Conservation (phyloP, 1,140 invertebrate genomes). For the Drosophila dunni region DNA sequence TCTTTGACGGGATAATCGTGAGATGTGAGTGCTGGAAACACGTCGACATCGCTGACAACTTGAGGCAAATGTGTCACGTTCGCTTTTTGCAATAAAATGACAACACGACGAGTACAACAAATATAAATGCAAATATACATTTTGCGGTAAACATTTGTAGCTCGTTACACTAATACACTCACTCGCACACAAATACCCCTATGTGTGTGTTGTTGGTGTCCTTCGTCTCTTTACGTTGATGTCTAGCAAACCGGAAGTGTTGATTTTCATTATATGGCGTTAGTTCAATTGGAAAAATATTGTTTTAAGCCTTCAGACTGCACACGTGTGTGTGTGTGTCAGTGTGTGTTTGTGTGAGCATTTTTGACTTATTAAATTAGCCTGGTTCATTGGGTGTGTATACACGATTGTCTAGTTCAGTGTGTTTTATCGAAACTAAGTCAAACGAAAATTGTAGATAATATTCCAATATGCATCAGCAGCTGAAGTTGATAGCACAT, state of each 20-base stretch:
- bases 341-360: constrained; percentile 9
- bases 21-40: background rate
- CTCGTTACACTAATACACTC: constrained; percentile 59
- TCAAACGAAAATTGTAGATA: constrained; percentile 71
- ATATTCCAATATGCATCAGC: constrained; percentile 52
- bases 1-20: background rate
- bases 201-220: constrained; percentile 28
- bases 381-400: constrained; percentile 56
- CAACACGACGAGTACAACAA: constrained; percentile 56
- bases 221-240: constrained; percentile 24
- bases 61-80: constrained; percentile 66
- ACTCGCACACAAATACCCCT: constrained; percentile 9
- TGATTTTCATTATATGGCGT: constrained; percentile 66
- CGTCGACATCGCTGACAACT: constrained; percentile 20
- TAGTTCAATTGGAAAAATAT: constrained; percentile 73
- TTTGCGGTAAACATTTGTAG: constrained; percentile 75
- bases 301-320: constrained; percentile 31
- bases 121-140: constrained; percentile 79
- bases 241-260: constrained; percentile 56
- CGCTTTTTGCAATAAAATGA: constrained; percentile 61
- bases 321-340: constrained; percentile 12
- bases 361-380: constrained; percentile 75
- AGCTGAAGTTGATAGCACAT: constrained; percentile 16
- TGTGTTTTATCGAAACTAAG: constrained; percentile 52
- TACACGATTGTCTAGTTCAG: constrained; percentile 29